Conservation (phyloP, 2,888 invertebrate genomes). For the Adineta ricciae region DNA sequence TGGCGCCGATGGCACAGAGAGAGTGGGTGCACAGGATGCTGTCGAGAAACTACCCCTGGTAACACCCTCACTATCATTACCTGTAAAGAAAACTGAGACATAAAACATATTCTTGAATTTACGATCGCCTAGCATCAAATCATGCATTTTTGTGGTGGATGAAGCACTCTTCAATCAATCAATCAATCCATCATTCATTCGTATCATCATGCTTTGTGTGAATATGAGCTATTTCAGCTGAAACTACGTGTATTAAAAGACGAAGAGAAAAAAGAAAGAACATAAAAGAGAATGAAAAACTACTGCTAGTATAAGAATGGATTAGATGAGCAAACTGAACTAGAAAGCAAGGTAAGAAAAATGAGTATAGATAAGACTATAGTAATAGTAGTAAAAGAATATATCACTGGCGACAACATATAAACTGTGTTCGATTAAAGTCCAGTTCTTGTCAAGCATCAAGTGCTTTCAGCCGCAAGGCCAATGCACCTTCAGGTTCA, state of each 20-base stretch:
- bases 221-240: not conserved
- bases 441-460: not conserved
- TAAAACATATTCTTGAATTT: not conserved
- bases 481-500: conserved; percentile 1
- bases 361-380: not conserved
- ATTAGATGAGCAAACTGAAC: not conserved
- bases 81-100: not conserved
- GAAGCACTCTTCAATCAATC: not conserved
- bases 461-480: not conserved
- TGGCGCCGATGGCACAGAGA: not conserved
- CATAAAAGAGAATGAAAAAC: not conserved
- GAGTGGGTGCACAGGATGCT: not conserved
- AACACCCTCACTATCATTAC: not conserved
- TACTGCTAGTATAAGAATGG: not conserved
- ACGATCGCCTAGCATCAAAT: not conserved
- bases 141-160: not conserved
- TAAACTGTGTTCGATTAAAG: not conserved
- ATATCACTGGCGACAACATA: not conserved
- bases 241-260: not conserved
- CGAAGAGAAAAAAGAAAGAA: not conserved
- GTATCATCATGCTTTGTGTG: not conserved
- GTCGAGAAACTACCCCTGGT: not conserved
- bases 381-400: not conserved
- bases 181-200: not conserved
- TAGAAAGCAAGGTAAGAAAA: not conserved